Conservation (phyloP, 2,888 invertebrate genomes). For the Campoplex nolae region DNA sequence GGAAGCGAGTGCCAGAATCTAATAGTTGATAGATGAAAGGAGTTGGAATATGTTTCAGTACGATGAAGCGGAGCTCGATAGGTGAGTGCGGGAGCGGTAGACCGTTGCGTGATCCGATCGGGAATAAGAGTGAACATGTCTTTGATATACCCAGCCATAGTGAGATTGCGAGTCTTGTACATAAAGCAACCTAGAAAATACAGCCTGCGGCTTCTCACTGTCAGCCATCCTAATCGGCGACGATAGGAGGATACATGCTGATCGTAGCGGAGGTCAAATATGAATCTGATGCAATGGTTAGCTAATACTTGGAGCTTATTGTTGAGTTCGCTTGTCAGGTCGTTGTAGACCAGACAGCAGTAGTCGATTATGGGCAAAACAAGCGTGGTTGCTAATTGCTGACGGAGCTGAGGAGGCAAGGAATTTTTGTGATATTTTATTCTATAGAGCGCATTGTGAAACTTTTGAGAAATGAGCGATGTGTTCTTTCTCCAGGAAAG, state of each 20-base stretch:
- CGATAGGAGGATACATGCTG: not conserved
- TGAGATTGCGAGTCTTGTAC: not conserved
- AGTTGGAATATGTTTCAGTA: not conserved
- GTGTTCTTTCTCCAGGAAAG: not conserved
- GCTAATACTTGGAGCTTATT: not conserved
- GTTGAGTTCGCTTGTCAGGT: not conserved
- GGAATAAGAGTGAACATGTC: not conserved
- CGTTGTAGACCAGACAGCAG: not conserved
- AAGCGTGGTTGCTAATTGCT: not conserved
- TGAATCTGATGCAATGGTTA: conserved; percentile 7
- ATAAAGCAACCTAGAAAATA: conserved; percentile 29
- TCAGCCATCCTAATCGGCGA: not conserved
- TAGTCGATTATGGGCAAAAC: not conserved
- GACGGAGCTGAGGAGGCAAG: not conserved
- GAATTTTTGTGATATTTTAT: not conserved
- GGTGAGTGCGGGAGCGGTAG: not conserved
- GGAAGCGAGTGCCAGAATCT: not conserved
- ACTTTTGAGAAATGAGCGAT: not conserved
- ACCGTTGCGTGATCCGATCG: not conserved
- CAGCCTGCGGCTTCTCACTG: not conserved
- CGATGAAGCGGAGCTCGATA: not conserved
- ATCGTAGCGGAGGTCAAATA: conserved; percentile 19
- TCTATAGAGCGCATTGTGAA: not conserved
- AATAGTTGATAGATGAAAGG: not conserved
- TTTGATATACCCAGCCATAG: not conserved